Evolutionary conservation across 2,888 invertebrate species (phyloP), one percentile per base, ranked within the genome.

Genomic region (Rhagophthalmus giganteus): DNA sequence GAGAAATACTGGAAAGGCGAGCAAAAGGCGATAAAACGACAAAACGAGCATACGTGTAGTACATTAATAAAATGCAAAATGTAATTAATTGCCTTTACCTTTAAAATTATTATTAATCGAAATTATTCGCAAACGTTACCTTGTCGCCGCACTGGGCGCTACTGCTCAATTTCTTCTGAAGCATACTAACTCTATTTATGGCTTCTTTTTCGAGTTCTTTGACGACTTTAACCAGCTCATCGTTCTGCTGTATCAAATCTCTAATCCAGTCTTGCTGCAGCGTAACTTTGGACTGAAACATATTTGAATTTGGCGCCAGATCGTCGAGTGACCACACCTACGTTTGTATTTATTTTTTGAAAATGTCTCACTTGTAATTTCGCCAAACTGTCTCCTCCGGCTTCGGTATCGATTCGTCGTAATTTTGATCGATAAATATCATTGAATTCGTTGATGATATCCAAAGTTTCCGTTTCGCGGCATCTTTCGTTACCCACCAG

Each of bases 151-250:
- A n/a, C n/a, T n/a, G n/a, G n/a, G n/a, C n/a, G n/a, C n/a, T n/a
- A n/a, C n/a, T n/a, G n/a, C n/a, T 7, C 7, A 82, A 69, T 63
- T 80, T 79, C 32, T 78, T 76, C 64, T 81, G 79, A 26, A 84
- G 67, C 48, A 79, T 64, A 54, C 77, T 71, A 12, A 86, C 79
- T 59, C 82, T 76, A 37, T 77, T 72, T 11, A 81, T 80, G 34
- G 86, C 83, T 61, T 86, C 85, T 13, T 74, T 68, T 71, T 88
- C 87, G 61, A 88, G 68, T 62, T 86, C 85, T 65, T 84, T 81
- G 1, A 88, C 83, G 1, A 83, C 82, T 44, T 78, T 78, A 38
- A 82, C 82, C 60, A 88, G 75, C 74, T 86, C 78, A 31, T 79
- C 74, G 72, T 87, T 88, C 74, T 88, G 87, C 15, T 81, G 83